Percentiles rank a stretch among this genome's conserved stretches.
Conservation (phyloP, 2,113 vertebrate genomes). For the Limanda limanda region DNA sequence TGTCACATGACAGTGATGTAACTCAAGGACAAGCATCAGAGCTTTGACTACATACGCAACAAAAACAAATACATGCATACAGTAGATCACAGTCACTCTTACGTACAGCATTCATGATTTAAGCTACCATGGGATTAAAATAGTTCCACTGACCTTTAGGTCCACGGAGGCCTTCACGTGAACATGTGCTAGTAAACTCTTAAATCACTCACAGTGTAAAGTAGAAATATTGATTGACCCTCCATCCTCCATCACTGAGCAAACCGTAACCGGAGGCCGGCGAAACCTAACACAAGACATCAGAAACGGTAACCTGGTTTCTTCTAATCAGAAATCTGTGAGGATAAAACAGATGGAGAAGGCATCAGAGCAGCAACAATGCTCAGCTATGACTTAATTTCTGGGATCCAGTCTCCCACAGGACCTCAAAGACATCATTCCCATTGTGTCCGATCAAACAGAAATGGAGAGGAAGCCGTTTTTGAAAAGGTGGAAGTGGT, state of each 20-base stretch:
- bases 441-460: conserved; percentile 54
- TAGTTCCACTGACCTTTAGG: conserved; percentile 26
- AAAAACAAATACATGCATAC: background rate
- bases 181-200: background rate
- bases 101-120: background rate
- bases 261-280: background rate
- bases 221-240: background rate
- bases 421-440: conserved; percentile 40
- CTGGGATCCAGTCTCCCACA: conserved; percentile 55
- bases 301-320: background rate
- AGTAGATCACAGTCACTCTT: background rate
- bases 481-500: conserved; percentile 70
- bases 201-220: background rate
- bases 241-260: background rate
- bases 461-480: conserved; percentile 52
- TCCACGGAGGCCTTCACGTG: background rate
- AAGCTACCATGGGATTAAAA: conserved; percentile 20
- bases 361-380: conserved; percentile 6
- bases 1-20: too few relatives aligned
- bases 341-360: background rate
- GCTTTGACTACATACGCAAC: too few relatives aligned
- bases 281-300: background rate
- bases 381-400: conserved; percentile 21
- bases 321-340: background rate
- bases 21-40: too few relatives aligned